phyloP scores from a whole-genome alignment of 2,888 invertebrate genomes.

The Melikaiella ostensackeni region DNA sequence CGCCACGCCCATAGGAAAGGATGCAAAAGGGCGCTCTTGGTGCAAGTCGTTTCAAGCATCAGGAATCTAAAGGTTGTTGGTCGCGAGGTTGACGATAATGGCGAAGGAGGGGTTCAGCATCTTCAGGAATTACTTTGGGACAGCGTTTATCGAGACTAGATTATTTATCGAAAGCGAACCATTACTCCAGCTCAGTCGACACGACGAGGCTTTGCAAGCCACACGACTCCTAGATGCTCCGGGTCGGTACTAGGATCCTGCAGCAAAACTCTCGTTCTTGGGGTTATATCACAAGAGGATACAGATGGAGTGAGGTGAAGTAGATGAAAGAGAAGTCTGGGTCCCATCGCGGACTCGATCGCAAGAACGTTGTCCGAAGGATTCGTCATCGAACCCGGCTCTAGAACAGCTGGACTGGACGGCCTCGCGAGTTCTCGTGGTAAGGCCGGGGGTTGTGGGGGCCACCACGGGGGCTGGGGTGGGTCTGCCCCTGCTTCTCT shows the following conservation, averaged over 20 bases:
- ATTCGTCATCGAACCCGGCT: slow-evolving; percentile 46
- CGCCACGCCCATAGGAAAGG: slow-evolving; percentile 38
- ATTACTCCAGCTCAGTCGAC: slow-evolving; percentile 49
- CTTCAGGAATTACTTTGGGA: slow-evolving; percentile 46
- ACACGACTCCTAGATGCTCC: slow-evolving; percentile 54
- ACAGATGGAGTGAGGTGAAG: slow-evolving; percentile 47
- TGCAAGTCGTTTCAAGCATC: slow-evolving; percentile 38
- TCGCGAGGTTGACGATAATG: slow-evolving; percentile 62
- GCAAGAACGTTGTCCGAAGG: slow-evolving; percentile 43
- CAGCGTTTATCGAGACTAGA: slow-evolving; percentile 43
- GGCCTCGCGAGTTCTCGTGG: slow-evolving; percentile 55
- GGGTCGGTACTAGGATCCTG: slow-evolving; percentile 37
- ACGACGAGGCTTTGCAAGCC: slow-evolving; percentile 55
- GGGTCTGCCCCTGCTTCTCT: slow-evolving; percentile 72
- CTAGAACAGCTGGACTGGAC: slow-evolving; percentile 50
- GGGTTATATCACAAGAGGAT: slow-evolving; percentile 44
- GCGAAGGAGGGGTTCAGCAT: slow-evolving; percentile 55
- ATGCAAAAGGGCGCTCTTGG: slow-evolving; percentile 51
- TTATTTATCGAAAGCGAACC: slow-evolving; percentile 32
- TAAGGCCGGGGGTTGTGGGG: slow-evolving; percentile 67
- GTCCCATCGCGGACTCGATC: slow-evolving; percentile 27
- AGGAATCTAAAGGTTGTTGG: slow-evolving; percentile 46
- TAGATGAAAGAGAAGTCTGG: slow-evolving; percentile 45
- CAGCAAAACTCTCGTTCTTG: slow-evolving; percentile 32
- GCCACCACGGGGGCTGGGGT: slow-evolving; percentile 74